A percentile compares a stretch with the other conserved stretches of the same genome.
Conservation (phyloP, 2,113 vertebrate genomes). For the Triplophysa dalaica region DNA sequence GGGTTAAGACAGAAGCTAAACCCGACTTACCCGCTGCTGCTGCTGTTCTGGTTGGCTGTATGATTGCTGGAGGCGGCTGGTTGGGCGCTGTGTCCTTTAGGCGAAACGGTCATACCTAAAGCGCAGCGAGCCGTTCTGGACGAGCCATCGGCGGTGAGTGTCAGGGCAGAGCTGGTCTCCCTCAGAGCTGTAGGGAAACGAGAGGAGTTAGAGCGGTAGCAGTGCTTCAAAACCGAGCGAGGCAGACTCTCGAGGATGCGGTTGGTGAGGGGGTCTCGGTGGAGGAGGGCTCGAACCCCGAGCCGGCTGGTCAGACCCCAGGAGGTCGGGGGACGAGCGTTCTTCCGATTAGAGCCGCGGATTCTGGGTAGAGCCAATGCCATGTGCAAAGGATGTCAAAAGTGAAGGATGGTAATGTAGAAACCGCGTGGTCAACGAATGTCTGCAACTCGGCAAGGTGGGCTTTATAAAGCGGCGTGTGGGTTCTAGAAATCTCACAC, state of each 20-base stretch:
- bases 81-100: constrained; percentile 74
- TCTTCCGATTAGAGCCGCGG: constrained; percentile 16
- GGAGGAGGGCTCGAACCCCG: constrained; percentile 78
- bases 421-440: not conserved
- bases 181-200: constrained; percentile 77
- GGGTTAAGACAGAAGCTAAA: not conserved
- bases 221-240: constrained; percentile 62
- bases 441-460: too few relatives aligned
- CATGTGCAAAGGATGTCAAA: constrained; percentile 44
- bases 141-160: constrained; percentile 79
- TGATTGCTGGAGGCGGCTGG: constrained; percentile 60
- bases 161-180: constrained; percentile 68
- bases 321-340: constrained; percentile 46
- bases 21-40: constrained; percentile 26
- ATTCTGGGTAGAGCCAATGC: constrained; percentile 37
- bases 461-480: constrained; percentile 11
- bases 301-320: constrained; percentile 72
- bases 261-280: constrained; percentile 80
- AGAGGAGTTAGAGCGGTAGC: constrained; percentile 70
- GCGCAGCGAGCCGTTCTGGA: constrained; percentile 63
- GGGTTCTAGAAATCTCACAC: constrained; percentile 40
- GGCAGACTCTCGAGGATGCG: constrained; percentile 75
- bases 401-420: not conserved
- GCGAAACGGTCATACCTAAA: constrained; percentile 88
- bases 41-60: constrained; percentile 68